These are phyloP conservation scores for Stylophora pistillata DNA, from an alignment of 64 coral and sea anemone genomes.

Conservation along the genomic window DNA sequence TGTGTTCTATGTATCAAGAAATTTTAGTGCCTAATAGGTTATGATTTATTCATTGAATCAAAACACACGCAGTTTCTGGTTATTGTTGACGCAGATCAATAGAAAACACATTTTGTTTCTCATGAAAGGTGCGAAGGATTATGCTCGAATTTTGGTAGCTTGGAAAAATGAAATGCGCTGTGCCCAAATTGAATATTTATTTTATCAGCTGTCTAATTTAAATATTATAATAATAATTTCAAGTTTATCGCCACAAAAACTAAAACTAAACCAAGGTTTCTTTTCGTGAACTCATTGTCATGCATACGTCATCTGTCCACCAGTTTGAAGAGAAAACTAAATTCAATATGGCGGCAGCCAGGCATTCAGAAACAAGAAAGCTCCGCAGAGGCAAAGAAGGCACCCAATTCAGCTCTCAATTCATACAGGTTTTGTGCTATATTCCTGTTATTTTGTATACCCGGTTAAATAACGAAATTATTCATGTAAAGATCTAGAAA, in stretches of 20 bases:
- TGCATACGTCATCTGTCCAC: conserved; percentile 42
- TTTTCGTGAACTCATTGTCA: not conserved
- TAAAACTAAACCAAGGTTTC: not conserved
- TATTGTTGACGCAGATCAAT: not conserved
- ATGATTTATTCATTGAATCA: conserved; percentile 1
- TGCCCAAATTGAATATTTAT: too few species aligned
- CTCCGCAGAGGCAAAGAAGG: conserved; percentile 4
- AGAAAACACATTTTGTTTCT: not conserved
- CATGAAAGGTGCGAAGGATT: too few species aligned
- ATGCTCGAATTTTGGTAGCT: too few species aligned
- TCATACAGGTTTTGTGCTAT: conserved; percentile 24
- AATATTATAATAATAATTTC: too few species aligned
- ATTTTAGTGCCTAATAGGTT: not conserved
- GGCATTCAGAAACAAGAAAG: conserved; percentile 28
- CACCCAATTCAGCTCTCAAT: not conserved
- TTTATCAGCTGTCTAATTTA: too few species aligned
- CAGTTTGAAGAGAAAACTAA: conserved; percentile 7
- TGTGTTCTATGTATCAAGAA: too few species aligned
- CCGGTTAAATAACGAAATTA: conserved; percentile 7
- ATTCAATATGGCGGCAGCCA: conserved; percentile 45
- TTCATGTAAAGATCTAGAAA: not conserved
- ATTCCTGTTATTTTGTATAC: not conserved
- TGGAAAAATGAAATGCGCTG: too few species aligned
- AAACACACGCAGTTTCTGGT: not conserved
- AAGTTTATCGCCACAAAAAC: not conserved